phyloP scores from a whole-genome alignment of 2,797 vertebrate genomes.

The Enteromius anoplus region DNA sequence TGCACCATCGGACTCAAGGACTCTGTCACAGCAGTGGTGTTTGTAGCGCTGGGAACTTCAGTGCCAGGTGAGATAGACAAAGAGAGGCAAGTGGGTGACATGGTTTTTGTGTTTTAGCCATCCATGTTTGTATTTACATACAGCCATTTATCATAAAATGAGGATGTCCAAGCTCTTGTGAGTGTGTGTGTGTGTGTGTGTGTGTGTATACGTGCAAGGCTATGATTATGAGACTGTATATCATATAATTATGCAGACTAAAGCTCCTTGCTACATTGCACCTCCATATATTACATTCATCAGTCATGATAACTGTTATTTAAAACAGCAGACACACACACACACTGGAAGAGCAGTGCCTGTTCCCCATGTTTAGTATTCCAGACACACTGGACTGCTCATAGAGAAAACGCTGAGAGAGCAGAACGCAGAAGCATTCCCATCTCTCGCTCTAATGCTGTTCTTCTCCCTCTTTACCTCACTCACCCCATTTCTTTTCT shows the following conservation, averaged over 20 bases:
- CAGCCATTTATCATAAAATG: conserved; percentile 25
- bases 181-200: background rate
- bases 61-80: conserved; percentile 86
- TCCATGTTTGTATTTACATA: conserved; percentile 31
- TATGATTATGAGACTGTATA: conserved; percentile 39
- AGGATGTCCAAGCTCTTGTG: background rate
- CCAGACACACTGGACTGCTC: conserved; percentile 49
- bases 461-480: conserved; percentile 16
- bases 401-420: conserved; percentile 46
- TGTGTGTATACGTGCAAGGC: conserved; percentile 17
- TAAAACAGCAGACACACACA: conserved; percentile 28
- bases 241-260: conserved; percentile 54
- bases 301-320: conserved; percentile 50
- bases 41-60: conserved; percentile 94
- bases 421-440: conserved; percentile 39
- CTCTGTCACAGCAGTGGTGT: conserved; percentile 96
- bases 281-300: conserved; percentile 59
- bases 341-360: conserved; percentile 28
- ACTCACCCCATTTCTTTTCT: background rate
- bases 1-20: conserved; percentile 98
- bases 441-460: conserved; percentile 16
- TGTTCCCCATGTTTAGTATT: conserved; percentile 53
- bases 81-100: conserved; percentile 72
- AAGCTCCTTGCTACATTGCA: conserved; percentile 32
- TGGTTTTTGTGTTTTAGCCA: conserved; percentile 13